Conservation (phyloP, 1,140 invertebrate genomes). For the Pomacea maculata region DNA sequence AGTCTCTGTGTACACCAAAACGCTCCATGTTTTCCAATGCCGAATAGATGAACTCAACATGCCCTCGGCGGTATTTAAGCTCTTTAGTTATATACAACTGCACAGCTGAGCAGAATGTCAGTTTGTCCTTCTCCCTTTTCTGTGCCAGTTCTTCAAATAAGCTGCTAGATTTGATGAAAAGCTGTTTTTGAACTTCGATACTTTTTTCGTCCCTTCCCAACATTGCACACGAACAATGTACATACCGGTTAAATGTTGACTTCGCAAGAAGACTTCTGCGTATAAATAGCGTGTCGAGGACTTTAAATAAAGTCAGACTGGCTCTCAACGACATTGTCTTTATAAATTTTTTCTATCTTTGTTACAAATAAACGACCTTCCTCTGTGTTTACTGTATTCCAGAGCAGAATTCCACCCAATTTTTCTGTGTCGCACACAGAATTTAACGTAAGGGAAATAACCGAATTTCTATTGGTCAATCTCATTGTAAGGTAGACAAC, state of each 20-base stretch:
- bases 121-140: conserved; percentile 19
- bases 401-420: too few species aligned
- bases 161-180: conserved; percentile 9
- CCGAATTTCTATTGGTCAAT: too few species aligned
- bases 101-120: conserved; percentile 44
- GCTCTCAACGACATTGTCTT: too few species aligned
- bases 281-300: too few species aligned
- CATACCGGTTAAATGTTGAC: neutral
- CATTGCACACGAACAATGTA: neutral
- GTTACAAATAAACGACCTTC: too few species aligned
- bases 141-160: conserved; percentile 22
- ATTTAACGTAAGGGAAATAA: too few species aligned
- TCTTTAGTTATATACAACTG: conserved; percentile 47
- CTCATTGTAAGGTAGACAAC: too few species aligned
- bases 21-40: conserved; percentile 89
- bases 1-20: conserved; percentile 85
- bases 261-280: too few species aligned
- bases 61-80: conserved; percentile 60
- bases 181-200: conserved; percentile 6
- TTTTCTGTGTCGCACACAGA: too few species aligned
- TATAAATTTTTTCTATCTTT: too few species aligned
- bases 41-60: conserved; percentile 93
- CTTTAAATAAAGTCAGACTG: too few species aligned
- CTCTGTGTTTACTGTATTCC: too few species aligned
- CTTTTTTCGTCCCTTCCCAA: conserved; percentile 15